Evolutionary conservation across 2,888 invertebrate species (phyloP).

Genomic region (Netelia inedita): DNA sequence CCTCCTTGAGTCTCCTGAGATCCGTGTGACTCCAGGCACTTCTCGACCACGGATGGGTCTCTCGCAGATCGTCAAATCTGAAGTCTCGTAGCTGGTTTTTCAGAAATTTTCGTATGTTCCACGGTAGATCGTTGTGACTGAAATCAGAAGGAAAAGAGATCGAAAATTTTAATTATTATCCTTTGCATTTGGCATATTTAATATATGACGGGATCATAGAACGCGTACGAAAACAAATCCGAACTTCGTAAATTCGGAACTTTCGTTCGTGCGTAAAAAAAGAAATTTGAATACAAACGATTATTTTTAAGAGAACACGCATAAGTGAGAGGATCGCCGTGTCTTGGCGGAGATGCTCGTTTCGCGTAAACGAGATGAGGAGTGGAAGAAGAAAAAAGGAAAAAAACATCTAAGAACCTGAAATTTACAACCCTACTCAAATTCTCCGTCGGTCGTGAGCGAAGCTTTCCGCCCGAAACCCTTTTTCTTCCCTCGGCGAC

Average conservation of each 20-base stretch:
- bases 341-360: background rate
- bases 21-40: conserved; percentile 94
- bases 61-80: conserved; percentile 90
- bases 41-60: conserved; percentile 90
- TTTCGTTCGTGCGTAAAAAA: no score
- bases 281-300: no score
- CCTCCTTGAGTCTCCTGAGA: conserved; percentile 90
- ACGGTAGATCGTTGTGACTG: conserved; percentile 96
- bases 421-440: conserved; percentile 46
- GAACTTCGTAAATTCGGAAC: background rate
- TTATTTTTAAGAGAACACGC: conserved; percentile 7
- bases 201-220: no score
- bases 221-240: no score
- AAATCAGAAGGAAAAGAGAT: conserved; percentile 50
- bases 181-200: background rate
- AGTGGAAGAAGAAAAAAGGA: background rate
- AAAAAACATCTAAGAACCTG: conserved; percentile 18
- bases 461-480: background rate
- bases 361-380: background rate
- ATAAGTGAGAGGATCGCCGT: background rate
- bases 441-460: conserved; percentile 5
- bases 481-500: conserved; percentile 21
- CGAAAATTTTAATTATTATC: background rate
- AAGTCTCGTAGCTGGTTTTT: conserved; percentile 95
- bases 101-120: conserved; percentile 96